A percentile compares a stretch with the other conserved stretches of the same genome.
phyloP scores from a whole-genome alignment of 2,113 vertebrate species.

The Uria lomvia region DNA sequence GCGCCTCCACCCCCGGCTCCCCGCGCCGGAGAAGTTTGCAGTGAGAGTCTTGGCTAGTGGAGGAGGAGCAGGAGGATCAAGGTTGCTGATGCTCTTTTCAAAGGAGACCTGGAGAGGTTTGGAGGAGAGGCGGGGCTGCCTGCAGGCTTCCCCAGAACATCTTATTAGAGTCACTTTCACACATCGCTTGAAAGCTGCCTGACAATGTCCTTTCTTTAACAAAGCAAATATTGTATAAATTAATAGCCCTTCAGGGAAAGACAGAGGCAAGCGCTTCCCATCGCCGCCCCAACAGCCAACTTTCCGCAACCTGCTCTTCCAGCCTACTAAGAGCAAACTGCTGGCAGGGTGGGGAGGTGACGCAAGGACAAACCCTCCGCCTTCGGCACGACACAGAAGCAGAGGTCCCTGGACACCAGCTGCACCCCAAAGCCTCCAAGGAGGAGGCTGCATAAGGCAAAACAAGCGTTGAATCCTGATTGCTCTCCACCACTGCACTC shows the following conservation, averaged over 20 bases:
- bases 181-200: constrained; percentile 51
- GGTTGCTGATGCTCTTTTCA: constrained; percentile 36
- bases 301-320: not conserved
- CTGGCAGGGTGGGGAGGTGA: not conserved
- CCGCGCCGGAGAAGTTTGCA: not conserved
- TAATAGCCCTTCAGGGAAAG: constrained; percentile 32
- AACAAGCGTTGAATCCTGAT: not conserved
- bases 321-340: not conserved
- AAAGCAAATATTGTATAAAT: constrained; percentile 57
- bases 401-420: not conserved
- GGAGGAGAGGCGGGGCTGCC: constrained; percentile 27
- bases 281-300: accelerated
- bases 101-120: constrained; percentile 32
- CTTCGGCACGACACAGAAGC: accelerated
- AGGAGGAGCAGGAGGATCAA: constrained; percentile 40
- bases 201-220: constrained; percentile 45
- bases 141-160: constrained; percentile 26
- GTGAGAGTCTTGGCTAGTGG: not conserved
- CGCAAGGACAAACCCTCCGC: not conserved
- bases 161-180: constrained; percentile 68
- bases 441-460: not conserved
- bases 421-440: not conserved
- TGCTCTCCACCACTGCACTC: not conserved
- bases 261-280: not conserved
- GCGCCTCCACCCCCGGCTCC: not conserved